Evolutionary conservation across 2,888 invertebrate species (phyloP).

Genomic region (Pegoplata infirma): DNA sequence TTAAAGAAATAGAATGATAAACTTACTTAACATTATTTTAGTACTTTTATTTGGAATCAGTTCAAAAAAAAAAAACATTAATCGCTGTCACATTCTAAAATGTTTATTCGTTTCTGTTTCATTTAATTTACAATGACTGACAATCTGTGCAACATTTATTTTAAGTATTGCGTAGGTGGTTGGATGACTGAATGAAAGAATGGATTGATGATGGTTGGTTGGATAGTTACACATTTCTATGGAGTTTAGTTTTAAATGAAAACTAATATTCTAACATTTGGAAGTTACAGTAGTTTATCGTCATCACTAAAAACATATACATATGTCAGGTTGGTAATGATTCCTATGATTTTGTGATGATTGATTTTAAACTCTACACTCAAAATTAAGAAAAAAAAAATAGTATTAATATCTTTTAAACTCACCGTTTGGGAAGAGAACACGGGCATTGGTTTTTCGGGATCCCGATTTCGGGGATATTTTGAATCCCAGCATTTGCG

Average conservation of each 20-base stretch:
- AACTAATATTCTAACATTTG: neutral
- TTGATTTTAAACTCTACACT: too few species aligned
- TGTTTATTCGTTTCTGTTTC: slow-evolving; percentile 5
- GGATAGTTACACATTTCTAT: neutral
- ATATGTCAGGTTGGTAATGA: neutral
- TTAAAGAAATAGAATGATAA: neutral
- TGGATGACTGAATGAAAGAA: too few species aligned
- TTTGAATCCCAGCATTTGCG: too few species aligned
- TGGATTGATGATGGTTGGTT: too few species aligned
- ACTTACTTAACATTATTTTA: neutral
- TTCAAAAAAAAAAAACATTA: slow-evolving; percentile 5
- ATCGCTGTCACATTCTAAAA: slow-evolving; percentile 24
- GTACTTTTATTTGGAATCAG: neutral
- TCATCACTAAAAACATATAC: neutral
- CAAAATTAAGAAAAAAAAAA: too few species aligned
- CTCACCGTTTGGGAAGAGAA: too few species aligned
- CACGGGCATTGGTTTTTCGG: too few species aligned
- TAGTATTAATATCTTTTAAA: too few species aligned
- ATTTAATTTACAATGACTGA: slow-evolving; percentile 36
- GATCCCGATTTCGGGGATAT: too few species aligned
- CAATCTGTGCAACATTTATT: slow-evolving; percentile 11
- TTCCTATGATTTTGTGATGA: neutral
- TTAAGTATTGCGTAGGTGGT: slow-evolving; percentile 29
- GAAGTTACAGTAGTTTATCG: neutral
- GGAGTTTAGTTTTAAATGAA: neutral